phyloP scores from a whole-genome alignment of 2,888 invertebrate species.

The Brachylomia viminalis region DNA sequence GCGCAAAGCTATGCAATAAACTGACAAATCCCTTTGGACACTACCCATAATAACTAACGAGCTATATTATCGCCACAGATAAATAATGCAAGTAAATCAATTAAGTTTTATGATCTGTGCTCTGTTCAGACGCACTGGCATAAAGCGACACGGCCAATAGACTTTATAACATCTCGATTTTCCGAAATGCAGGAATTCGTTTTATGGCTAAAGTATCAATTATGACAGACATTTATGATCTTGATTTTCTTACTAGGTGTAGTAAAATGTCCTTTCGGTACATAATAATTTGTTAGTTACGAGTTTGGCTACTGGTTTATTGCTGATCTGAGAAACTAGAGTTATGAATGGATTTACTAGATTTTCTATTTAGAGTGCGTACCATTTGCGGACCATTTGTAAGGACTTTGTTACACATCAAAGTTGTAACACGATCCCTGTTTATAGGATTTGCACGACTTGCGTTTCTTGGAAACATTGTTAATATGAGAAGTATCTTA shows the following conservation, averaged over 20 bases:
- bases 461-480: neutral
- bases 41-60: conserved; percentile 66
- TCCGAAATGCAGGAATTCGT: conserved; percentile 59
- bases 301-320: conserved; percentile 49
- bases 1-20: conserved; percentile 52
- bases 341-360: conserved; percentile 41
- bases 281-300: conserved; percentile 58
- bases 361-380: conserved; percentile 42
- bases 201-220: conserved; percentile 65
- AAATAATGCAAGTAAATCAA: conserved; percentile 73
- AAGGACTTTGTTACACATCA: neutral
- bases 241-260: conserved; percentile 60
- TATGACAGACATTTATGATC: conserved; percentile 62
- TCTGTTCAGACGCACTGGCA: conserved; percentile 53
- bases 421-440: neutral
- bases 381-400: conserved; percentile 4
- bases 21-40: conserved; percentile 44
- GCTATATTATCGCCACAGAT: conserved; percentile 67
- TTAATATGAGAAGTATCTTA: neutral
- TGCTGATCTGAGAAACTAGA: conserved; percentile 48
- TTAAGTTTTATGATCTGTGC: conserved; percentile 70
- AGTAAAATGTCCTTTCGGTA: conserved; percentile 64
- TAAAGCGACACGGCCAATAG: conserved; percentile 55
- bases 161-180: conserved; percentile 59
- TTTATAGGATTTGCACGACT: neutral